A percentile compares a stretch with the other conserved stretches of the same genome.
Conservation (phyloP, 2,113 vertebrate species). For the Triplophysa dalaica region DNA sequence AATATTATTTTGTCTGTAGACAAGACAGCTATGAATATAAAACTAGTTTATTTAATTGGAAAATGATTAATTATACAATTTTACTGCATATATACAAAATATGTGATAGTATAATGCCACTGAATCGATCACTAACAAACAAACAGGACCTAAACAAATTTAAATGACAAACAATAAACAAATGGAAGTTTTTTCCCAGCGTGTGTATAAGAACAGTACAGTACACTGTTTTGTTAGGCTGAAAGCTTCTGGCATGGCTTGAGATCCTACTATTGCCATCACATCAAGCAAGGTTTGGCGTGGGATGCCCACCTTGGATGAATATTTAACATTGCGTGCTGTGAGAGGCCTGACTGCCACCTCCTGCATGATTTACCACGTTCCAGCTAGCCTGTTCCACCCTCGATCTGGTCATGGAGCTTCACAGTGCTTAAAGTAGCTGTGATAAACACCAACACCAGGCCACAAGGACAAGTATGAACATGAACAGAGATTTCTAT, state of each 20-base stretch:
- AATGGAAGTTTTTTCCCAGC: too few species aligned
- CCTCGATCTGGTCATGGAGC: not conserved
- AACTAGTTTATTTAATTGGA: too few species aligned
- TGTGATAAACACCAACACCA: not conserved
- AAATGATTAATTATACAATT: too few species aligned
- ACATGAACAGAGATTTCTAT: not conserved
- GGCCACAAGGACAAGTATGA: not conserved
- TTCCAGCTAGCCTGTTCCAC: slow-evolving; percentile 4
- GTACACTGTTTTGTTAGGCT: slow-evolving; percentile 22
- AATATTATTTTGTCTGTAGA: too few species aligned
- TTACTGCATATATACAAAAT: too few species aligned
- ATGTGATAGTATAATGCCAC: too few species aligned
- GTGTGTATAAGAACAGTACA: too few species aligned
- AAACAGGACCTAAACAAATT: too few species aligned
- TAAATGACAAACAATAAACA: too few species aligned
- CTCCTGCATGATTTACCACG: slow-evolving; percentile 53
- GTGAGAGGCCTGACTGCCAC: slow-evolving; percentile 42
- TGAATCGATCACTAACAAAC: too few species aligned
- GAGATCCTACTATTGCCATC: not conserved
- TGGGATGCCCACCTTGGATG: slow-evolving; percentile 43
- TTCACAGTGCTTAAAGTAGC: not conserved
- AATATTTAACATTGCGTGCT: slow-evolving; percentile 54
- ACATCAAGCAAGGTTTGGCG: not conserved
- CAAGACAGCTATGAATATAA: too few species aligned
- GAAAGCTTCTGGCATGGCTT: not conserved